Percentiles rank a stretch among this genome's conserved stretches.
phyloP scores from a whole-genome alignment of 2,797 vertebrate species.

The Limosa lapponica region DNA sequence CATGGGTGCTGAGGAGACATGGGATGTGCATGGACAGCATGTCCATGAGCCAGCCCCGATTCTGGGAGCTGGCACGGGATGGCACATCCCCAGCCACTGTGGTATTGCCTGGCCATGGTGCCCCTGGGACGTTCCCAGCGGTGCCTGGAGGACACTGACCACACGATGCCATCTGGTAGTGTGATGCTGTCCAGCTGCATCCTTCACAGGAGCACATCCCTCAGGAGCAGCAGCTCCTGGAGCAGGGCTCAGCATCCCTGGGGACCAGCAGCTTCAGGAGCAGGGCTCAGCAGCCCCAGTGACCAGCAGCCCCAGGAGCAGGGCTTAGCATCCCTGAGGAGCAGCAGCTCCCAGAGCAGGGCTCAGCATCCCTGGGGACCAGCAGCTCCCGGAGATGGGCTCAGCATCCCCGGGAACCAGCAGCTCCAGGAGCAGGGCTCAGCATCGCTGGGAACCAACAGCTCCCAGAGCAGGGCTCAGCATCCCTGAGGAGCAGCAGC shows the following conservation, averaged over 20 bases:
- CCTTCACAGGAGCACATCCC: rapidly evolving
- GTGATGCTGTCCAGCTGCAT: rapidly evolving
- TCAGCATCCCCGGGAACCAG: no score
- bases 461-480: no score
- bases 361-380: no score
- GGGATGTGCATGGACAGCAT: rapidly evolving
- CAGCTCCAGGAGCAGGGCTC: no score
- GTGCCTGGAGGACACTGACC: rapidly evolving
- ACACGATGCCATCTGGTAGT: rapidly evolving
- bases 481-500: no score
- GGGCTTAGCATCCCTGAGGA: no score
- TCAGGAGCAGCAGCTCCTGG: rapidly evolving
- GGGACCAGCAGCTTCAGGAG: no score
- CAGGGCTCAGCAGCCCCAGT: no score
- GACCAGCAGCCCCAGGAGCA: no score
- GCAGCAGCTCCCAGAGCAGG: no score
- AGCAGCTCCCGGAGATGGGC: no score
- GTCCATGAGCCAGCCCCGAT: rapidly evolving
- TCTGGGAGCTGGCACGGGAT: rapidly evolving
- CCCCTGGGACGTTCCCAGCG: rapidly evolving
- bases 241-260: background rate
- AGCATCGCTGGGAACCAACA: no score
- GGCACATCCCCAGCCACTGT: background rate
- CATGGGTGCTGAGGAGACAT: background rate
- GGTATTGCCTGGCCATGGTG: rapidly evolving